A percentile compares a stretch with the other conserved stretches of the same genome.
Evolutionary conservation across 2,888 invertebrate genomes (phyloP).

Genomic region (Malthinus seriepunctatus): DNA sequence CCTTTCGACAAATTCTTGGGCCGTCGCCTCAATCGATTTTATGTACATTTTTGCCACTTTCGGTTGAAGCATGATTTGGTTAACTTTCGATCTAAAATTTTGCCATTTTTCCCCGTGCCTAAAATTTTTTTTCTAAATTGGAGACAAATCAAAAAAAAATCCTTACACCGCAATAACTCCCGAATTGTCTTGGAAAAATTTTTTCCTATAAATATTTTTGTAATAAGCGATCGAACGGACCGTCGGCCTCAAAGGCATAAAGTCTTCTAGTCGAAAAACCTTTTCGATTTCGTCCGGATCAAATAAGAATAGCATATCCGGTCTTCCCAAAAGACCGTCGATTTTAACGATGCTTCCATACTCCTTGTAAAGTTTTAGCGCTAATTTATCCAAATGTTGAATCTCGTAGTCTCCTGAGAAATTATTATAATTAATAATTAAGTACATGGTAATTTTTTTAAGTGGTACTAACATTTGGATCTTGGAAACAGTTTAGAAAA

Average conservation of each 20-base stretch:
- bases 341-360: conserved; percentile 73
- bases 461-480: too few relatives aligned
- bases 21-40: conserved; percentile 69
- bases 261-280: conserved; percentile 70
- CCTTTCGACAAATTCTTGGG: conserved; percentile 70
- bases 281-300: conserved; percentile 73
- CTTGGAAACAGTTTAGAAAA: too few relatives aligned
- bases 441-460: too few relatives aligned
- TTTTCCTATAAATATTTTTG: conserved; percentile 69
- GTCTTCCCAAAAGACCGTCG: conserved; percentile 68
- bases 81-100: conserved; percentile 75
- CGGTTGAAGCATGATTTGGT: conserved; percentile 76
- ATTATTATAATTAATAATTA: conserved; percentile 33
- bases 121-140: too few relatives aligned
- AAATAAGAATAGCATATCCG: conserved; percentile 75
- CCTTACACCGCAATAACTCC: conserved; percentile 77
- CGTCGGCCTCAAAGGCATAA: conserved; percentile 70
- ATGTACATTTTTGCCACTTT: conserved; percentile 74
- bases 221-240: conserved; percentile 77
- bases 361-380: conserved; percentile 60
- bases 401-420: conserved; percentile 69
- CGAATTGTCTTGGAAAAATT: conserved; percentile 68
- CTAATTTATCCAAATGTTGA: conserved; percentile 68
- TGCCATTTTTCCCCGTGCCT: conserved; percentile 86
- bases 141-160: background rate